These are phyloP conservation scores for Anthonomus grandis DNA, from an alignment of 1,140 invertebrate genomes.

Conservation along the genomic window DNA sequence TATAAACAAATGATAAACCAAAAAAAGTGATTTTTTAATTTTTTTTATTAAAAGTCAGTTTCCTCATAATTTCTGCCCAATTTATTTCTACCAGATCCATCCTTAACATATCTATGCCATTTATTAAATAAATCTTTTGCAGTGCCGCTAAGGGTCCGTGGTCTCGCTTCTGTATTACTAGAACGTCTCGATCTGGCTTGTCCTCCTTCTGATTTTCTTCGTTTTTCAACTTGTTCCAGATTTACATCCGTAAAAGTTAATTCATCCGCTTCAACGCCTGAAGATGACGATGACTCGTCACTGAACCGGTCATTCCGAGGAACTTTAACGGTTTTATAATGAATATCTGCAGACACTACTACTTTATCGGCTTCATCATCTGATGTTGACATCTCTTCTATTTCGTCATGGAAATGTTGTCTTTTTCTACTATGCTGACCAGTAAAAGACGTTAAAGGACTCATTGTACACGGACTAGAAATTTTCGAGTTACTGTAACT, in stretches of 20 bases:
- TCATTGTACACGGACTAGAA: conserved; percentile 18
- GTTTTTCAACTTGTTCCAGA: conserved; percentile 9
- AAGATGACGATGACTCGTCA: not conserved
- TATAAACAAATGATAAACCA: too few relatives aligned
- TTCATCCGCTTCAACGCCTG: conserved; percentile 8
- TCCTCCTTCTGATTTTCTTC: conserved; percentile 1
- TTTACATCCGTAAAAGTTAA: conserved; percentile 20
- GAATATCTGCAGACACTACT: not conserved
- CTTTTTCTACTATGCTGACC: not conserved
- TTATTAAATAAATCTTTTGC: conserved; percentile 23
- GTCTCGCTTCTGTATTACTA: not conserved
- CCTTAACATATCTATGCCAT: conserved; percentile 25
- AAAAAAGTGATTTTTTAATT: not conserved
- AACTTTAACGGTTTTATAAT: not conserved
- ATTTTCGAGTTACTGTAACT: conserved; percentile 4
- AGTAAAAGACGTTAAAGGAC: not conserved
- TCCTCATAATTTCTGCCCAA: conserved; percentile 18
- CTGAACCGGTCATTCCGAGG: not conserved
- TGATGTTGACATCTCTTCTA: not conserved
- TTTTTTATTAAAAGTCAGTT: conserved; percentile 19
- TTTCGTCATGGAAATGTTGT: not conserved
- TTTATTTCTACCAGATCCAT: conserved; percentile 2
- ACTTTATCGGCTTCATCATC: conserved; percentile 1
- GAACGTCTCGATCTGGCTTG: not conserved
- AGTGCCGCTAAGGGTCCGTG: conserved; percentile 11